Evolutionary conservation across 2,888 invertebrate species (phyloP).

Genomic region (Dryococelus australis): DNA sequence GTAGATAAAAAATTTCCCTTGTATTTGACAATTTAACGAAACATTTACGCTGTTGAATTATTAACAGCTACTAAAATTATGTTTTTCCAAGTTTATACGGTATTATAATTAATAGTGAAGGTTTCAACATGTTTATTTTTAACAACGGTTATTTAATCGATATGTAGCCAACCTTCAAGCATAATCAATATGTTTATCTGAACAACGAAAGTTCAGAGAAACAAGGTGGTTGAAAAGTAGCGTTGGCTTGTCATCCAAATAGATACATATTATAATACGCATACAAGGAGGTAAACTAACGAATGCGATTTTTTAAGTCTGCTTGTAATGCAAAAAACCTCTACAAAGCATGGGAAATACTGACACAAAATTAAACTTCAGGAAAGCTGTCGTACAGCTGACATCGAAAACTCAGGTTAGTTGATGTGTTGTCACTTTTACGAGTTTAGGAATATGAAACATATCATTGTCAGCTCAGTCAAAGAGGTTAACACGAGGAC

Average conservation of each 20-base stretch:
- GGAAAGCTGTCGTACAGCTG: slow-evolving; percentile 96
- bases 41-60: no score
- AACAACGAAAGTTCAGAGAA: background rate
- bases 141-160: background rate
- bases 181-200: slow-evolving; percentile 5
- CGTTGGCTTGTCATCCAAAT: background rate
- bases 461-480: no score
- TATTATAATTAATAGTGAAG: no score
- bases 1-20: no score
- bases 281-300: background rate
- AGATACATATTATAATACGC: no score
- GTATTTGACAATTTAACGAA: no score
- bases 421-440: slow-evolving; percentile 33
- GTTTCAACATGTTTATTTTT: background rate
- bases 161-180: background rate
- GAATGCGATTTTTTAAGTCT: background rate
- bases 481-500: no score
- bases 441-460: background rate
- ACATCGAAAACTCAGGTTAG: slow-evolving; percentile 94
- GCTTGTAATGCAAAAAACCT: background rate
- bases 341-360: slow-evolving; percentile 89
- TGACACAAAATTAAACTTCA: slow-evolving; percentile 97
- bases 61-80: no score
- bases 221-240: background rate
- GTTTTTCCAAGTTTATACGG: no score